phyloP scores from a whole-genome alignment of 2,888 invertebrate genomes.

The Acholoe squamosa region DNA sequence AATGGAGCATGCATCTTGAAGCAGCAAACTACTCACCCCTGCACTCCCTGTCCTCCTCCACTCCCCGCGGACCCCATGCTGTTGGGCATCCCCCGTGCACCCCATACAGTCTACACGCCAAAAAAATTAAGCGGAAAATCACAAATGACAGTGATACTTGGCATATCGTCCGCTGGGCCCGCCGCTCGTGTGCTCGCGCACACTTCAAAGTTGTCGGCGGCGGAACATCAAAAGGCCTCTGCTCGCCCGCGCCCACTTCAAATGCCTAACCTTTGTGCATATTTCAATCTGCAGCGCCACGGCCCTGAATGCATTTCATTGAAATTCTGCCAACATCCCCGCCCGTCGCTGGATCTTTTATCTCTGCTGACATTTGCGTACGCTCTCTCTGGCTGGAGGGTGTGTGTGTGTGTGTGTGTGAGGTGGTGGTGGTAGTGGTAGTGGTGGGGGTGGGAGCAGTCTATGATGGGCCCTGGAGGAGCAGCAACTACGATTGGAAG shows the following conservation, averaged over 20 bases:
- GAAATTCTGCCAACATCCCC: slow-evolving; percentile 55
- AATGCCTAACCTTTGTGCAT: slow-evolving; percentile 58
- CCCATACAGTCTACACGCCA: neutral
- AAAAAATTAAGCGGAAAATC: slow-evolving; percentile 59
- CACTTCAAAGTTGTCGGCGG: slow-evolving; percentile 43
- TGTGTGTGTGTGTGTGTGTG: neutral
- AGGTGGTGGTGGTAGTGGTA: neutral
- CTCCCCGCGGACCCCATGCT: neutral
- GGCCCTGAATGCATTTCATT: slow-evolving; percentile 45
- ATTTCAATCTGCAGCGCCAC: slow-evolving; percentile 53
- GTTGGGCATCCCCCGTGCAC: neutral
- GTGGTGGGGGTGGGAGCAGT: neutral
- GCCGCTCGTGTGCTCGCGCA: neutral
- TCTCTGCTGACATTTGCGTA: slow-evolving; percentile 58
- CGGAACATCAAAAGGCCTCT: slow-evolving; percentile 30
- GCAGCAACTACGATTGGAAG: neutral
- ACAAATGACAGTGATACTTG: slow-evolving; percentile 61
- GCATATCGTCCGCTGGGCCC: slow-evolving; percentile 42
- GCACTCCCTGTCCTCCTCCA: neutral
- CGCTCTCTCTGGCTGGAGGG: slow-evolving; percentile 37
- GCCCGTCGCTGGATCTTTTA: slow-evolving; percentile 26
- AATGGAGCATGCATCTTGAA: neutral
- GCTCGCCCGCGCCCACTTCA: slow-evolving; percentile 32
- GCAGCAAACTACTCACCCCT: neutral
- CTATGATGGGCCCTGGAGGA: slow-evolving; percentile 17